Conservation (phyloP, 2,797 vertebrate genomes). For the Sarcophilus harrisii region DNA sequence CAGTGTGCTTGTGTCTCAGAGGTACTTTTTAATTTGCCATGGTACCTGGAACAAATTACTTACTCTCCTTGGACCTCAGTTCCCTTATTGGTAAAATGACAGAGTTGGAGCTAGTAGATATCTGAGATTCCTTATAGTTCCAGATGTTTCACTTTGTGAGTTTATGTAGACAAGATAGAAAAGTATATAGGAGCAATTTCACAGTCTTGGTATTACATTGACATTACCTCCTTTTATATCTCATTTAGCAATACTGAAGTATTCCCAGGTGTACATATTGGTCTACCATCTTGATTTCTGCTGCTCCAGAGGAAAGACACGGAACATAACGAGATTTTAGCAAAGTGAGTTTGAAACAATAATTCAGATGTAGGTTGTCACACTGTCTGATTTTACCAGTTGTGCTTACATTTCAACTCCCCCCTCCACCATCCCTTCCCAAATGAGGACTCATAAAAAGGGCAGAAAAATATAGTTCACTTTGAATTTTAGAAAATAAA, state of each 20-base stretch:
- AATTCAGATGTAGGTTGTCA: not conserved
- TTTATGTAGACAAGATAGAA: not conserved
- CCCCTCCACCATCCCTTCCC: not conserved
- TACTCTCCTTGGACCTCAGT: not conserved
- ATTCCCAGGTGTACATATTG: not conserved
- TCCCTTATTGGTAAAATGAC: not conserved
- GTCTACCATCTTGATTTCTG: not conserved
- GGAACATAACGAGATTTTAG: not conserved
- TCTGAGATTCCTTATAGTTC: not conserved
- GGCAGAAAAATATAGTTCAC: not conserved
- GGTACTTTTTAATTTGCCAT: not conserved
- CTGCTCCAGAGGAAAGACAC: not conserved
- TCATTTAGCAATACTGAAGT: not conserved
- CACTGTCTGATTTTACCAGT: not conserved
- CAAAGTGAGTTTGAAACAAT: not conserved
- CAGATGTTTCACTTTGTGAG: not conserved
- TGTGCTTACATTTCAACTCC: not conserved
- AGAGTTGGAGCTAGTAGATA: not conserved
- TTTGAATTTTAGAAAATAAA: not conserved
- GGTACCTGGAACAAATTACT: not conserved
- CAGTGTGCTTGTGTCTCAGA: not conserved
- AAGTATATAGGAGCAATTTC: not conserved
- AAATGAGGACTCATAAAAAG: not conserved
- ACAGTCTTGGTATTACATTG: not conserved
- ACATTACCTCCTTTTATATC: not conserved